A percentile compares a stretch with the other conserved stretches of the same genome.
phyloP scores from a whole-genome alignment of 2,888 invertebrate species.

The Helicoverpa assulta region DNA sequence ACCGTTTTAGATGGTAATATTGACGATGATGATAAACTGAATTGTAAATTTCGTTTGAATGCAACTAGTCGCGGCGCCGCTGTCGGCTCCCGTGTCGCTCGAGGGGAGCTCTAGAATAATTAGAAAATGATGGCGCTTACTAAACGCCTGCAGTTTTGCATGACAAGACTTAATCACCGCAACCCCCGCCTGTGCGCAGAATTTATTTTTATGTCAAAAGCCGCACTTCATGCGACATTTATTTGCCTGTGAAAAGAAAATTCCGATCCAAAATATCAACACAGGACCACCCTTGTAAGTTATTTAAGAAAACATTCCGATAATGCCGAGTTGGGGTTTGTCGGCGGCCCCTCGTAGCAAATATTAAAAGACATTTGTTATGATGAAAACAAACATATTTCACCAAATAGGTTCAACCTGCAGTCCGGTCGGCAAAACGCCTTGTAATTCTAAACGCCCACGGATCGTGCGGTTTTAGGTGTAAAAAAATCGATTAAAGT shows the following conservation, averaged over 20 bases:
- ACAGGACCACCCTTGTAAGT: slow-evolving; percentile 83
- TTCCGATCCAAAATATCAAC: slow-evolving; percentile 64
- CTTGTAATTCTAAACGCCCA: slow-evolving; percentile 87
- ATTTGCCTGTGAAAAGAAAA: slow-evolving; percentile 53
- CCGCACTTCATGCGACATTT: slow-evolving; percentile 45
- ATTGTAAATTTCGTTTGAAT: slow-evolving; percentile 74
- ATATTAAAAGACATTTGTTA: slow-evolving; percentile 82
- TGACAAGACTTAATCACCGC: slow-evolving; percentile 77
- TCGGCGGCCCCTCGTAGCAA: slow-evolving; percentile 73
- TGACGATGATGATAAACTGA: slow-evolving; percentile 71
- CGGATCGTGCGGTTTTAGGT: slow-evolving; percentile 88
- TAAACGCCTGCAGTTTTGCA: slow-evolving; percentile 75
- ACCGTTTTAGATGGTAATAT: slow-evolving; percentile 76
- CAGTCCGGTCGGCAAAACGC: slow-evolving; percentile 83
- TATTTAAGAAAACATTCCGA: slow-evolving; percentile 83
- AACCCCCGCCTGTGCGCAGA: slow-evolving; percentile 60
- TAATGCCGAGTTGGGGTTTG: slow-evolving; percentile 71
- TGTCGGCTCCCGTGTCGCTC: slow-evolving; percentile 53
- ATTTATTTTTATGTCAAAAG: slow-evolving; percentile 51
- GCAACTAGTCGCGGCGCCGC: slow-evolving; percentile 67
- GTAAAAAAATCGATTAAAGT: slow-evolving; percentile 90
- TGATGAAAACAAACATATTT: slow-evolving; percentile 88
- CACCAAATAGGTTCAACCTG: slow-evolving; percentile 81
- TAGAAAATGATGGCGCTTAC: slow-evolving; percentile 69
- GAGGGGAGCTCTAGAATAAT: slow-evolving; percentile 63